Percentiles rank a stretch among this genome's conserved stretches.
These are phyloP conservation scores for Potamarius usumacintae DNA, from an alignment of 2,113 vertebrate genomes.

Conservation along the genomic window DNA sequence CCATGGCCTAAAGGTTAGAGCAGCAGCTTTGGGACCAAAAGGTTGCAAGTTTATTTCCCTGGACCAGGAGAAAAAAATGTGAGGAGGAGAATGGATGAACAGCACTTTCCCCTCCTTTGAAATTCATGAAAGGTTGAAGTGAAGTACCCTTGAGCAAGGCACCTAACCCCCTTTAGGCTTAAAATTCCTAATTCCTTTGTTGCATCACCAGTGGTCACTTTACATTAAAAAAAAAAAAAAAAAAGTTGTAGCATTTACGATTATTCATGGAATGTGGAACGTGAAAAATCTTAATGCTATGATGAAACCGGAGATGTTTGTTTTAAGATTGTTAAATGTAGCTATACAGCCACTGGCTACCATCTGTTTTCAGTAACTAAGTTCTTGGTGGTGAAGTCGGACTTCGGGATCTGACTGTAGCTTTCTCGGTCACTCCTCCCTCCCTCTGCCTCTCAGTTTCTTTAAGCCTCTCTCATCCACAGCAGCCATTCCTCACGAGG, in stretches of 20 bases:
- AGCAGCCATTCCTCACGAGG: not conserved
- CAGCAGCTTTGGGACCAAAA: no score
- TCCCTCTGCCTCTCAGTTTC: not conserved
- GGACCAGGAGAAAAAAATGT: no score
- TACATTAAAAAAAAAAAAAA: not conserved
- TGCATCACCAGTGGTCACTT: not conserved
- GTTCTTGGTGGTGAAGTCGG: not conserved
- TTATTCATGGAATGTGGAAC: not conserved
- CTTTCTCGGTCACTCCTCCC: not conserved
- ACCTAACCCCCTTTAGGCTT: no score
- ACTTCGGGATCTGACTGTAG: not conserved
- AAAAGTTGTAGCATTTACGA: not conserved
- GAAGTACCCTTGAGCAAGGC: no score
- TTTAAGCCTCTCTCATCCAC: slow-evolving; percentile 18
- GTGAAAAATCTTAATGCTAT: not conserved
- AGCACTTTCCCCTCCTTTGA: no score
- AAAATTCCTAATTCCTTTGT: no score
- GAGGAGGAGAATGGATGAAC: no score
- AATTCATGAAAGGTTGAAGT: no score
- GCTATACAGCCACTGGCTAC: not conserved
- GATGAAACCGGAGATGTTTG: not conserved
- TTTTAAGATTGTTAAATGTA: not conserved
- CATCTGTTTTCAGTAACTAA: not conserved
- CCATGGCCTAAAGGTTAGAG: no score
- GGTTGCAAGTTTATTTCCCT: no score